Evolutionary conservation across 2,888 invertebrate species (phyloP), one percentile per base, ranked within the genome.

Genomic region (Drosophila gaucha): DNA sequence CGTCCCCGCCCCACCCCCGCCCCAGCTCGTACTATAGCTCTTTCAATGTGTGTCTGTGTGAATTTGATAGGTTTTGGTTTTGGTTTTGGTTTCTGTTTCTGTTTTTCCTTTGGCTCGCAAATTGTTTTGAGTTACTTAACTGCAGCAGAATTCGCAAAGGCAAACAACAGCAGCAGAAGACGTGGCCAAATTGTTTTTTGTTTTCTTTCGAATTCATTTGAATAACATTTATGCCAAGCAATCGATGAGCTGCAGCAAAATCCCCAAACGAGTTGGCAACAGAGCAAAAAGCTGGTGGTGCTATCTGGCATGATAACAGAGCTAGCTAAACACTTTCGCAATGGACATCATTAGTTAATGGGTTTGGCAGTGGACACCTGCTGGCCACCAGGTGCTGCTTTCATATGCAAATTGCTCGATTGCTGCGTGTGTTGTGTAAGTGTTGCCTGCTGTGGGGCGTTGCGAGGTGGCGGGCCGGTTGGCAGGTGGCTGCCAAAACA

Each of bases 41-140:
- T 31, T 8, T 3, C 22, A n/a, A 39, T n/a, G 8, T 31, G 20
- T 9, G 57, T 52, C 20, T 30, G 39, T 26, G 16, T 67, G 68
- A 67, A 72, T 78, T 78, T 85, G 83, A 85, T 85, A 68, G 78
- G 71, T 72, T 85, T 76, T 77, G 52, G 72, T 55, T 78, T 70
- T 49, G 49, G 18, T 38, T 51, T n/a, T 20, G 5, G 33, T 10
- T 26, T 44, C 5, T 33, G 18, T 41, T 43, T 38, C 56, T 36
- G 18, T 9, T 35, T 35, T 35, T 38, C n/a, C n/a, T 38, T 62
- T 55, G 49, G n/a, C n/a, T n/a, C 36, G 44, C 46, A 74, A 78
- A 74, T 78, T 49, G 86, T 75, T 78, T 67, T 67, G 65, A 74
- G 69, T 69, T 65, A 66, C 68, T 80, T 68, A 70, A 80, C 67